Conservation (phyloP, 2,797 vertebrate genomes). For the Mionectes olivaceus region DNA sequence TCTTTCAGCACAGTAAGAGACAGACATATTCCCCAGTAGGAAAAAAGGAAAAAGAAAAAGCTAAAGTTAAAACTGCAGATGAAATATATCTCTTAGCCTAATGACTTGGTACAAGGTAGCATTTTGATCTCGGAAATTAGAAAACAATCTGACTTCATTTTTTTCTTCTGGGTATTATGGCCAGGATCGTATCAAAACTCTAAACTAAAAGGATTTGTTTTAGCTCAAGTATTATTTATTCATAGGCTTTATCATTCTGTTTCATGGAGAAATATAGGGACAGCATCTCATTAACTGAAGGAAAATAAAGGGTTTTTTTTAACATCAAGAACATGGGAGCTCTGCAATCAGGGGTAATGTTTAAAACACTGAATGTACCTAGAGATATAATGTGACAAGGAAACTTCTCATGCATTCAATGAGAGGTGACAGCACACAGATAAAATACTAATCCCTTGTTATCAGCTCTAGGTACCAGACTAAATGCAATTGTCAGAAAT, state of each 20-base stretch:
- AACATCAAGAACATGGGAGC: background rate
- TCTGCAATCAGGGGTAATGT: background rate
- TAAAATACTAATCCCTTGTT: constrained; percentile 56
- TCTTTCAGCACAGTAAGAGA: background rate
- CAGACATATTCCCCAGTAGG: background rate
- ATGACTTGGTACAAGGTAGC: background rate
- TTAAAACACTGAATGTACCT: constrained; percentile 17
- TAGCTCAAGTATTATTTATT: constrained; percentile 13
- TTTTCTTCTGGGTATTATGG: constrained; percentile 41
- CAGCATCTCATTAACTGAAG: constrained; percentile 18
- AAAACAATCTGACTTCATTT: constrained; percentile 38
- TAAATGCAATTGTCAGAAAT: constrained; percentile 40
- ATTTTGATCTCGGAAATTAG: constrained; percentile 38
- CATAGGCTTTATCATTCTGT: constrained; percentile 33
- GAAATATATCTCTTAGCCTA: background rate
- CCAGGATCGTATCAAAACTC: background rate
- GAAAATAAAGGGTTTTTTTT: constrained; percentile 35
- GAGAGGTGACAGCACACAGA: constrained; percentile 41
- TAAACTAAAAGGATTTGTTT: constrained; percentile 5
- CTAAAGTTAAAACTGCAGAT: background rate
- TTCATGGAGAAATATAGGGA: constrained; percentile 31
- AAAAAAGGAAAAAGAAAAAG: background rate
- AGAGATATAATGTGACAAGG: constrained; percentile 15
- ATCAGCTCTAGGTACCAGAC: background rate
- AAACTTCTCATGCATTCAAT: constrained; percentile 36